phyloP scores from a whole-genome alignment of 2,797 vertebrate species.

The Takifugu rubripes region DNA sequence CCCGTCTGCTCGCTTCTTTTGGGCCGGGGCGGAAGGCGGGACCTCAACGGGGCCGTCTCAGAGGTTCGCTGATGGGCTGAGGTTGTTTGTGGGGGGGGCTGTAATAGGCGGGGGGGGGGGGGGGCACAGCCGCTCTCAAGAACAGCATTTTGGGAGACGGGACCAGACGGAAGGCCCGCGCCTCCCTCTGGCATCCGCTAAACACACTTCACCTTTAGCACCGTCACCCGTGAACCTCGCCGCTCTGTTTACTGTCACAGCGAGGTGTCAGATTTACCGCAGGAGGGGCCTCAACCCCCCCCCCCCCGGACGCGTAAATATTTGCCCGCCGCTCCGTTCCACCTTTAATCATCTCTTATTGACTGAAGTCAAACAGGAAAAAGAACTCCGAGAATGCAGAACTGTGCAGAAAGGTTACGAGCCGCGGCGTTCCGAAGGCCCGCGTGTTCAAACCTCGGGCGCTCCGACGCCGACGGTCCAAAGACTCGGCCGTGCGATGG shows the following conservation, averaged over 20 bases:
- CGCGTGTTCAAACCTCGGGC: no score
- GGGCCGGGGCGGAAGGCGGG: no score
- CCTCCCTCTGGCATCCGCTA: not conserved
- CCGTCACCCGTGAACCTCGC: not conserved
- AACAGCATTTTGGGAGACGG: not conserved
- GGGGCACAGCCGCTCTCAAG: no score
- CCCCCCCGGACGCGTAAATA: conserved; percentile 13
- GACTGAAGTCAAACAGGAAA: conserved; percentile 4
- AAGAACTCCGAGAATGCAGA: conserved; percentile 1
- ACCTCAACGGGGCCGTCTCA: no score
- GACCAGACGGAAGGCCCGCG: not conserved
- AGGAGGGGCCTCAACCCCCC: conserved; percentile 2
- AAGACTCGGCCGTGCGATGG: no score
- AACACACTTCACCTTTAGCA: conserved; percentile 1
- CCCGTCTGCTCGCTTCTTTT: no score
- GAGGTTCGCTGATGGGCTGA: no score
- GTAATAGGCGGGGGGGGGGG: no score
- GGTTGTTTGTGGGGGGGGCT: no score
- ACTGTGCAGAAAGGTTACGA: no score
- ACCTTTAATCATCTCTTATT: conserved; percentile 17
- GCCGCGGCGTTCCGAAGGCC: no score
- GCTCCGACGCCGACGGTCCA: no score
- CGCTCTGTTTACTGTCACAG: conserved; percentile 27
- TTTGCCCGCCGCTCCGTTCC: conserved; percentile 24
- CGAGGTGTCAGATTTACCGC: conserved; percentile 29